phyloP scores from a whole-genome alignment of 1,140 invertebrate species.

The Arion vulgaris region DNA sequence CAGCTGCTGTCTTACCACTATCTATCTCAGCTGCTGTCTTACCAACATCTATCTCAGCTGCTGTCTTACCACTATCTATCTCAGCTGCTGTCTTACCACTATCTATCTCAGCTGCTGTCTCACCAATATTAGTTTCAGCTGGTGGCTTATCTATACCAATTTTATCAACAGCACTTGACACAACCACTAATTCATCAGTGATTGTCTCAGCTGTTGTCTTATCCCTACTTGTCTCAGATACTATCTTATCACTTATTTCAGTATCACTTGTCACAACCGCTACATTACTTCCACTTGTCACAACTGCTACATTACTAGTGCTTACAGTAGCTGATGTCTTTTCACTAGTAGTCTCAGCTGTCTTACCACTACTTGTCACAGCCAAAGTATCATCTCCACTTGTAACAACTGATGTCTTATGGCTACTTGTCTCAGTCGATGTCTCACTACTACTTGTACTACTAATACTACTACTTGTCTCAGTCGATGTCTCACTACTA shows the following conservation, averaged over 20 bases:
- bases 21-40: not conserved
- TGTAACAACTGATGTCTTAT: not conserved
- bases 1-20: not conserved
- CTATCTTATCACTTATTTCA: not conserved
- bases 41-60: not conserved
- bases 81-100: not conserved
- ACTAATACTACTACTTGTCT: not conserved
- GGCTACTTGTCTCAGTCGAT: not conserved
- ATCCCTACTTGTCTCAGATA: not conserved
- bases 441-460: not conserved
- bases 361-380: not conserved
- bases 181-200: not conserved
- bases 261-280: not conserved
- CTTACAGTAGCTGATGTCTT: not conserved
- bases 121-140: not conserved
- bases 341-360: not conserved
- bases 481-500: not conserved
- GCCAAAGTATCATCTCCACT: not conserved
- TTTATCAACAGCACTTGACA: not conserved
- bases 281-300: not conserved
- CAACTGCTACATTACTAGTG: not conserved
- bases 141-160: not conserved
- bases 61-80: not conserved
- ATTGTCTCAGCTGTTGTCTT: not conserved
- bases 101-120: not conserved